Evolutionary conservation across 2,888 invertebrate genomes (phyloP).

Genomic region (Epinotia bilunana): DNA sequence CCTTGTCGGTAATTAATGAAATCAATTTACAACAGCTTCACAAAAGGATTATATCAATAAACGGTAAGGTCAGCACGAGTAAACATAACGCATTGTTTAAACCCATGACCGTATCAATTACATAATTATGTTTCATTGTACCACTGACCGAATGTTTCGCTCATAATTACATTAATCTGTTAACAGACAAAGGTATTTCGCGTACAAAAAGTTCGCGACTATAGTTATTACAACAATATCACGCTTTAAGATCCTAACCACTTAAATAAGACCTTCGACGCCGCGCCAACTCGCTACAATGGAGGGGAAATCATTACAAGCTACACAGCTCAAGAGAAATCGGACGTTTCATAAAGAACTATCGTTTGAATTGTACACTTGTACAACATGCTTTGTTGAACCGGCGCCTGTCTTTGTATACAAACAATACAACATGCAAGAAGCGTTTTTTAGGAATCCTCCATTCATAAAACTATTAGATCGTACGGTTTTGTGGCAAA

Average conservation of each 20-base stretch:
- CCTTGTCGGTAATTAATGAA: conserved; percentile 16
- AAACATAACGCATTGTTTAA: conserved; percentile 48
- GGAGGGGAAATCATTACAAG: conserved; percentile 57
- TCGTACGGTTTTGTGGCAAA: conserved; percentile 74
- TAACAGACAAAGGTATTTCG: conserved; percentile 73
- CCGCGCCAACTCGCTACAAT: conserved; percentile 51
- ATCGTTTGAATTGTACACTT: conserved; percentile 83
- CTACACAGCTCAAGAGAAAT: conserved; percentile 69
- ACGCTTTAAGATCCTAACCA: conserved; percentile 79
- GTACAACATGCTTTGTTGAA: conserved; percentile 79
- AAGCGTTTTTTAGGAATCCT: conserved; percentile 82
- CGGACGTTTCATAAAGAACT: conserved; percentile 79
- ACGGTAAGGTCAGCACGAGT: conserved; percentile 29
- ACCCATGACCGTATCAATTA: conserved; percentile 37
- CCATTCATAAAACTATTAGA: conserved; percentile 80
- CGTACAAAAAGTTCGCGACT: conserved; percentile 79
- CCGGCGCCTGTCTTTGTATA: conserved; percentile 79
- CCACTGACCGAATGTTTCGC: conserved; percentile 59
- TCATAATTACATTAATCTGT: conserved; percentile 78
- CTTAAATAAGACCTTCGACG: conserved; percentile 59
- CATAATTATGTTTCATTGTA: conserved; percentile 39
- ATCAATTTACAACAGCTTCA: conserved; percentile 25
- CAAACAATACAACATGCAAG: conserved; percentile 83
- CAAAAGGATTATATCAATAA: conserved; percentile 29
- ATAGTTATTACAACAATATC: conserved; percentile 83